These are phyloP conservation scores for Entomobrya proxima DNA, from an alignment of 2,888 invertebrate genomes.

Conservation along the genomic window DNA sequence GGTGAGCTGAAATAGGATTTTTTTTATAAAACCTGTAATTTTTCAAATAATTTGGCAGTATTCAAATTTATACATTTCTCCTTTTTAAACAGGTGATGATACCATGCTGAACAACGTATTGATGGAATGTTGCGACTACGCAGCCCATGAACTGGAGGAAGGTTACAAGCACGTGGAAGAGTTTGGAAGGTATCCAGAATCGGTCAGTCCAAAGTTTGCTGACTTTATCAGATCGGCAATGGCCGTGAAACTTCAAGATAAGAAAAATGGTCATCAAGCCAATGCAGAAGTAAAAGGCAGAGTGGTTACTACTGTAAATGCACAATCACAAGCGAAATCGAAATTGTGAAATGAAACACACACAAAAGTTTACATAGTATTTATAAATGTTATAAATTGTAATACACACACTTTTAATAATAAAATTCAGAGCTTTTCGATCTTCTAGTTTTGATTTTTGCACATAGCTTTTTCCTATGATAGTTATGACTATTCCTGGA, in stretches of 20 bases:
- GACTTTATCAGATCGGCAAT: background rate
- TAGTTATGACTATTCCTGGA: too few species aligned
- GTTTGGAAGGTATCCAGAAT: background rate
- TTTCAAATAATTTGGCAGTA: background rate
- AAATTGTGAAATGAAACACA: too few species aligned
- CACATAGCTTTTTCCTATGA: too few species aligned
- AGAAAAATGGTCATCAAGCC: background rate
- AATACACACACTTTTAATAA: too few species aligned
- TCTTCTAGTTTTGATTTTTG: too few species aligned
- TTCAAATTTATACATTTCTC: background rate
- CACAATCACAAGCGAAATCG: too few species aligned
- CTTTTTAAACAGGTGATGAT: slow-evolving; percentile 19
- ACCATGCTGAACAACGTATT: slow-evolving; percentile 28
- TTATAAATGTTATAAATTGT: too few species aligned
- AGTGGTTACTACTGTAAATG: background rate
- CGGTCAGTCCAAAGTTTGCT: background rate
- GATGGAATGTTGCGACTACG: background rate
- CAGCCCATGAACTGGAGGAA: background rate
- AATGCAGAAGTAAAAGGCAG: background rate
- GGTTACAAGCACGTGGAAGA: background rate
- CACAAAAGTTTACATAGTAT: too few species aligned
- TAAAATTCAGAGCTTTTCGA: too few species aligned
- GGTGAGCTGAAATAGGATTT: background rate
- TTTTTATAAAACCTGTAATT: too few species aligned
- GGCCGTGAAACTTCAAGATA: background rate